A percentile compares a stretch with the other conserved stretches of the same genome.
Evolutionary conservation across 2,888 invertebrate genomes (phyloP).

Genomic region (Hoplodrina blanda): DNA sequence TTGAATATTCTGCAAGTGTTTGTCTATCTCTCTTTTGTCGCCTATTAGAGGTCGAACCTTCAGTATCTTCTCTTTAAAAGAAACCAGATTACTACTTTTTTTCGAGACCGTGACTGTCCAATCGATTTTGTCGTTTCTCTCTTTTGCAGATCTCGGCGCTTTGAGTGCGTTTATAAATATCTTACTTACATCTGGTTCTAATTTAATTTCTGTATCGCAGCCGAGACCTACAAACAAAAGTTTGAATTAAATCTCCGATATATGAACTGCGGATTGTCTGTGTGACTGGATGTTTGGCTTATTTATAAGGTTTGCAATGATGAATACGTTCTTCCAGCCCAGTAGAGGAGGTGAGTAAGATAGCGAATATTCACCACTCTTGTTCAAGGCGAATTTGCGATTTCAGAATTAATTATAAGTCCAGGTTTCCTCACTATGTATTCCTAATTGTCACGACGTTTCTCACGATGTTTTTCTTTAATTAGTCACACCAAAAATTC

Average conservation of each 20-base stretch:
- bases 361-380: no score
- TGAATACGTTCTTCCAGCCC: no score
- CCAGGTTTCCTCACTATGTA: no score
- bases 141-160: constrained; percentile 34
- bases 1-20: constrained; percentile 68
- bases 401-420: no score
- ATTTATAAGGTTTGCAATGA: constrained; percentile 1
- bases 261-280: constrained; percentile 19
- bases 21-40: constrained; percentile 44
- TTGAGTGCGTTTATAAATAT: constrained; percentile 25
- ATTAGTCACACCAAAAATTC: no score
- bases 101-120: constrained; percentile 50
- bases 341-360: no score
- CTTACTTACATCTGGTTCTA: constrained; percentile 49
- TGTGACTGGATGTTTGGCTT: constrained; percentile 1
- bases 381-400: no score
- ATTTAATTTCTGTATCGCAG: constrained; percentile 57
- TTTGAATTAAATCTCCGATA: constrained; percentile 37
- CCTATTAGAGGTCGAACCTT: background rate
- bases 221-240: constrained; percentile 72
- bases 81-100: constrained; percentile 2
- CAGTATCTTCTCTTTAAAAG: constrained; percentile 1
- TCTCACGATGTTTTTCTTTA: no score
- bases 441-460: no score
- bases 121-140: constrained; percentile 39